Percentiles rank a stretch among this genome's conserved stretches.
Evolutionary conservation across 2,797 vertebrate genomes (phyloP).

Genomic region (Tokudaia tokunoshimensis): DNA sequence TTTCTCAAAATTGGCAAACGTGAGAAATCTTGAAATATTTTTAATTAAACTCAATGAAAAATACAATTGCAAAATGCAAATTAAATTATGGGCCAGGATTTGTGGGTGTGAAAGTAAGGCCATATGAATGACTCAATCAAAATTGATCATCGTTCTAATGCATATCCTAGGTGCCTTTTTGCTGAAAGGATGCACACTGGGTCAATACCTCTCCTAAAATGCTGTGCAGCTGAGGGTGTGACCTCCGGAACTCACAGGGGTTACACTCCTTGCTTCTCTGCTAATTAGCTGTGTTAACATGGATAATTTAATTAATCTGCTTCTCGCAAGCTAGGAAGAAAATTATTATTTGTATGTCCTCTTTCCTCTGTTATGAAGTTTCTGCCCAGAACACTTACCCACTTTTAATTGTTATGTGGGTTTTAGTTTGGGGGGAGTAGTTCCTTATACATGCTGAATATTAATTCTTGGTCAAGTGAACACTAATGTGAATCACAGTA

Average conservation of each 20-base stretch:
- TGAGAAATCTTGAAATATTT: not conserved
- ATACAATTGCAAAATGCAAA: constrained; percentile 47
- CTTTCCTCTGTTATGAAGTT: not conserved
- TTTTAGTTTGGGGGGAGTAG: not conserved
- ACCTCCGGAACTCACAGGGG: too few species aligned
- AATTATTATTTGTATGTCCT: not conserved
- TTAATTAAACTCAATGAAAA: constrained; percentile 55
- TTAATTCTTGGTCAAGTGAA: not conserved
- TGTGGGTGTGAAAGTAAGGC: not conserved
- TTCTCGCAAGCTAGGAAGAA: not conserved
- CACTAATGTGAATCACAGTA: not conserved
- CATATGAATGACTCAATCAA: not conserved
- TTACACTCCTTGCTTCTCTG: not conserved
- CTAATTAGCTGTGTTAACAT: not conserved
- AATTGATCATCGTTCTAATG: not conserved
- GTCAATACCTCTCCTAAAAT: not conserved
- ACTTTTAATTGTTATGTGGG: not conserved
- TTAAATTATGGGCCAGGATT: not conserved
- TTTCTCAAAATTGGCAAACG: constrained; percentile 1
- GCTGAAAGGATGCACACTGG: not conserved
- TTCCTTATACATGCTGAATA: not conserved
- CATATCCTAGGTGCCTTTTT: not conserved
- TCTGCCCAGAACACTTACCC: not conserved
- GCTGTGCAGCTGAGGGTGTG: not conserved
- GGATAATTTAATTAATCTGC: not conserved